Conservation (phyloP, 2,888 invertebrate genomes). For the Leptinotarsa tumamoca region DNA sequence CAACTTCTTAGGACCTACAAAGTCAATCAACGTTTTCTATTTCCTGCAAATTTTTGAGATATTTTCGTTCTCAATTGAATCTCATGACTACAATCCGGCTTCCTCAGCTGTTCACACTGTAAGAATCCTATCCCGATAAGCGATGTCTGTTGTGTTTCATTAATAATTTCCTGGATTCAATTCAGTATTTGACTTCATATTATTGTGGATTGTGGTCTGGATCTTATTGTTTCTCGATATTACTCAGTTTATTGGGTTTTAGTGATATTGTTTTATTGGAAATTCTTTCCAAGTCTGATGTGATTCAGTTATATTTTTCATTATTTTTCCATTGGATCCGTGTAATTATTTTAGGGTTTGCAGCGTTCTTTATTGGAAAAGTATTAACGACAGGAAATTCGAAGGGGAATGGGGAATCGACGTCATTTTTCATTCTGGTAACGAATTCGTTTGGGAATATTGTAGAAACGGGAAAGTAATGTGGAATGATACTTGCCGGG, state of each 20-base stretch:
- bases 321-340: slow-evolving; percentile 61
- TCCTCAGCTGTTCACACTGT: slow-evolving; percentile 3
- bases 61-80: no score
- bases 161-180: slow-evolving; percentile 65
- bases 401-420: slow-evolving; percentile 49
- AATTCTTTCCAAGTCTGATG: slow-evolving; percentile 54
- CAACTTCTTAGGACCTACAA: no score
- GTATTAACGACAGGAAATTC: slow-evolving; percentile 47
- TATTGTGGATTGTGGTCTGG: slow-evolving; percentile 58
- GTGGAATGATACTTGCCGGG: no score
- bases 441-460: neutral
- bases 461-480: no score
- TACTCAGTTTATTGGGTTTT: slow-evolving; percentile 64
- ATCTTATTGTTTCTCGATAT: slow-evolving; percentile 63
- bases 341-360: slow-evolving; percentile 58
- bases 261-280: slow-evolving; percentile 62
- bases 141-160: slow-evolving; percentile 62
- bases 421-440: slow-evolving; percentile 34
- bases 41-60: no score
- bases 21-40: no score
- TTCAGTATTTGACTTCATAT: slow-evolving; percentile 64
- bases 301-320: slow-evolving; percentile 58
- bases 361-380: slow-evolving; percentile 49
- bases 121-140: slow-evolving; percentile 18
- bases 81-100: neutral